A percentile compares a stretch with the other conserved stretches of the same genome.
Conservation (phyloP, 2,888 invertebrate genomes). For the Sicus ferrugineus region DNA sequence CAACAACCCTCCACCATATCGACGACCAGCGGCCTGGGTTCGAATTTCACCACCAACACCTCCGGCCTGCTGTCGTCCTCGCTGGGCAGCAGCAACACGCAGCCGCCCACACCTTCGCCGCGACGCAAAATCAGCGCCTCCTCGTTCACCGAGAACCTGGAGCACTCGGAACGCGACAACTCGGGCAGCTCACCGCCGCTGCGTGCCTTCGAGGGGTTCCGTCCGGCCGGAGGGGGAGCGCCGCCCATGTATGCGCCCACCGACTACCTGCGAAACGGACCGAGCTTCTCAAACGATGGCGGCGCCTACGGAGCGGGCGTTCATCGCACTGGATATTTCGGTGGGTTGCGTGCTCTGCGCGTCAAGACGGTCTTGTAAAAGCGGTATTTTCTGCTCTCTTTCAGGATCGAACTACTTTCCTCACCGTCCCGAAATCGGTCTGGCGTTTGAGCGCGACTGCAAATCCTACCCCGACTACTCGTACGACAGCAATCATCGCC, state of each 20-base stretch:
- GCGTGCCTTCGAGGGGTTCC: slow-evolving; percentile 51
- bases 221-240: slow-evolving; percentile 53
- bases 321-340: slow-evolving; percentile 61
- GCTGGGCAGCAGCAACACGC: slow-evolving; percentile 60
- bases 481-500: slow-evolving; percentile 59
- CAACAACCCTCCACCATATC: slow-evolving; percentile 66
- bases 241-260: slow-evolving; percentile 55
- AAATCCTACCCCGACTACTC: slow-evolving; percentile 64
- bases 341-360: slow-evolving; percentile 47
- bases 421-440: slow-evolving; percentile 61
- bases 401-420: slow-evolving; percentile 64
- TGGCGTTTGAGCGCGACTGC: slow-evolving; percentile 61
- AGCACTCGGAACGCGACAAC: slow-evolving; percentile 46
- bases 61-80: slow-evolving; percentile 62
- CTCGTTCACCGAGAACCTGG: slow-evolving; percentile 71
- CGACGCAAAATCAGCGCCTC: slow-evolving; percentile 77
- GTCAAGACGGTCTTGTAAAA: neutral
- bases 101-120: slow-evolving; percentile 73
- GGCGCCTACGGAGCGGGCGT: slow-evolving; percentile 48
- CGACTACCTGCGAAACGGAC: slow-evolving; percentile 57
- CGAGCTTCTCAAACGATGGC: slow-evolving; percentile 59
- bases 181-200: slow-evolving; percentile 42
- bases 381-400: neutral
- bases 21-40: slow-evolving; percentile 68
- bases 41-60: slow-evolving; percentile 65